phyloP scores from a whole-genome alignment of 2,113 vertebrate genomes.

The Catagonus wagneri region DNA sequence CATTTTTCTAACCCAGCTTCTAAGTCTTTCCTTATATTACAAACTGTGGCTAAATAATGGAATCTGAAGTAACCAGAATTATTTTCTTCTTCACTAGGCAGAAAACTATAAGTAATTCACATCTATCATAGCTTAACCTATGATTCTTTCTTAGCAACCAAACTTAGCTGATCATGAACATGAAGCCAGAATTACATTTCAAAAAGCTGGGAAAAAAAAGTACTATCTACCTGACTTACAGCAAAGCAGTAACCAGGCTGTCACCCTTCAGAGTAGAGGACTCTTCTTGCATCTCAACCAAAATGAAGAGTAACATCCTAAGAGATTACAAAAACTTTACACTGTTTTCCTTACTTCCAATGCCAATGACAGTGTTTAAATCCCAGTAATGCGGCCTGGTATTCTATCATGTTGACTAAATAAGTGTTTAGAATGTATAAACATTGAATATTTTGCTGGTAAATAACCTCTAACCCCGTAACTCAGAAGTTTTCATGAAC shows the following conservation, averaged over 20 bases:
- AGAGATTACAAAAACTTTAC: neutral
- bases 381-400: neutral
- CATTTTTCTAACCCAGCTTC: neutral
- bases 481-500: neutral
- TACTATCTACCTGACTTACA: neutral
- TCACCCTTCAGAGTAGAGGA: neutral
- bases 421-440: slow-evolving; percentile 31
- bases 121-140: neutral
- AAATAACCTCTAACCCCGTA: neutral
- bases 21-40: neutral
- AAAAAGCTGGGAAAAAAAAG: neutral
- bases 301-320: neutral
- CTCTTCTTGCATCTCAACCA: neutral
- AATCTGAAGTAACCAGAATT: neutral
- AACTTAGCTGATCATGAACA: neutral
- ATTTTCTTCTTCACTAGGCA: neutral
- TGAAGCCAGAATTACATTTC: neutral
- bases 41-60: neutral
- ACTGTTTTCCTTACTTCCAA: neutral
- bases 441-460: neutral
- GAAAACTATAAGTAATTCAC: neutral
- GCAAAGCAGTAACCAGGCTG: neutral
- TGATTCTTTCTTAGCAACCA: slow-evolving; percentile 9
- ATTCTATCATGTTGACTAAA: neutral
- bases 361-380: neutral